phyloP scores from a whole-genome alignment of 1,140 invertebrate genomes.

The Pseudomyrmex cubaensis region DNA sequence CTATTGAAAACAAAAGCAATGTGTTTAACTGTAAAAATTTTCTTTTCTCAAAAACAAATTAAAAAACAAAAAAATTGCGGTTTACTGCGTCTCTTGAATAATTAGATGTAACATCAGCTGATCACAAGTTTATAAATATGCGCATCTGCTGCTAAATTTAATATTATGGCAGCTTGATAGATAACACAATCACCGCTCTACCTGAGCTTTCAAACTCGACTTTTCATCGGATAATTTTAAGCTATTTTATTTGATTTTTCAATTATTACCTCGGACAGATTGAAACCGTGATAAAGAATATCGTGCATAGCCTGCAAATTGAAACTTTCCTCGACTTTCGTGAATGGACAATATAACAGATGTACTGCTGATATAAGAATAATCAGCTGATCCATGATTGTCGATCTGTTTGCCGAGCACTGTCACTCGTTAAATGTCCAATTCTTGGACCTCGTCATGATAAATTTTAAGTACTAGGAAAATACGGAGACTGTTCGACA shows the following conservation, averaged over 20 bases:
- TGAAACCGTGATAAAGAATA: conserved; percentile 94
- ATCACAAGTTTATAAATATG: conserved; percentile 77
- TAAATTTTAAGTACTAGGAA: not conserved
- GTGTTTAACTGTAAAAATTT: not conserved
- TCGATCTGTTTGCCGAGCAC: not conserved
- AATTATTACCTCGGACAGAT: conserved; percentile 92
- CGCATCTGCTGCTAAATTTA: conserved; percentile 78
- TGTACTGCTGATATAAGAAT: conserved; percentile 90
- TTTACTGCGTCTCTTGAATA: not conserved
- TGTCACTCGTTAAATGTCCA: not conserved
- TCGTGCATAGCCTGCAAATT: conserved; percentile 99
- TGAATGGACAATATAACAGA: conserved; percentile 96
- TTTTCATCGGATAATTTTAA: no score
- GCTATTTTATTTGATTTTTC: not conserved
- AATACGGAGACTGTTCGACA: not conserved
- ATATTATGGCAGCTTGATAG: conserved; percentile 41
- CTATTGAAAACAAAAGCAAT: conserved; percentile 85
- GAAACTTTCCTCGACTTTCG: conserved; percentile 99
- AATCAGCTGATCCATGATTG: conserved; percentile 84
- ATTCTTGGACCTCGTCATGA: conserved; percentile 15
- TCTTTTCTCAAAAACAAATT: not conserved
- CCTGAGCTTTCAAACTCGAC: no score
- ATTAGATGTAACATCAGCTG: conserved; percentile 69
- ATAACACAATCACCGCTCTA: no score
- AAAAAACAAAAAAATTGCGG: not conserved